These are phyloP conservation scores for Belonocnema kinseyi DNA, from an alignment of 1,140 invertebrate genomes.

Conservation along the genomic window DNA sequence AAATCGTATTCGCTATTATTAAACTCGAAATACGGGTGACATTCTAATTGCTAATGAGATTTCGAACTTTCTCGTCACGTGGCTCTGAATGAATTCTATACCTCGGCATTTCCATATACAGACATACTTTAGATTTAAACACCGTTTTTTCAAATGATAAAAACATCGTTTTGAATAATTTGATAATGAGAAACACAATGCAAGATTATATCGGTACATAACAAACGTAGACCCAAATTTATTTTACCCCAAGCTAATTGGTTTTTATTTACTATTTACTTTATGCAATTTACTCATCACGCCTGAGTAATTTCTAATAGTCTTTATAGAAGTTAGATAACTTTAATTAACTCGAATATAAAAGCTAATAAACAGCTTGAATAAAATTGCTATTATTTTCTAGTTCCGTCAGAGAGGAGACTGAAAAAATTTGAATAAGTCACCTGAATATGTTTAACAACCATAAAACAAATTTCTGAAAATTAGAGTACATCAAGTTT, in stretches of 20 bases:
- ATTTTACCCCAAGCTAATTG: background rate
- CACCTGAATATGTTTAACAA: too few relatives aligned
- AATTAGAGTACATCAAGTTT: too few relatives aligned
- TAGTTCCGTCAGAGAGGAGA: too few relatives aligned
- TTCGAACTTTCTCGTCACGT: constrained; percentile 38
- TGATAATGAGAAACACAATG: constrained; percentile 4
- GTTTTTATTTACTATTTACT: too few relatives aligned
- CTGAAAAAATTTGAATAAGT: too few relatives aligned
- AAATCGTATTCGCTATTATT: constrained; percentile 18
- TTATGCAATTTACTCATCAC: too few relatives aligned
- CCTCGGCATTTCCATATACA: constrained; percentile 49
- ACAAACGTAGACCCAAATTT: background rate
- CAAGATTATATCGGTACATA: background rate
- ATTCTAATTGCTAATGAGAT: constrained; percentile 6
- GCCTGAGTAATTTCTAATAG: too few relatives aligned
- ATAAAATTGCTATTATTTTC: too few relatives aligned
- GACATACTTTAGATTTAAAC: constrained; percentile 4
- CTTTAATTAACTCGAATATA: too few relatives aligned
- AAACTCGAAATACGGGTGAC: constrained; percentile 24
- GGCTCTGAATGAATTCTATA: constrained; percentile 37
- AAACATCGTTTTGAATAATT: constrained; percentile 3
- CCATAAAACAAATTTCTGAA: too few relatives aligned
- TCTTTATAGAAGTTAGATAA: too few relatives aligned
- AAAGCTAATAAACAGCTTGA: too few relatives aligned
- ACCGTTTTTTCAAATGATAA: background rate